These are phyloP conservation scores for Scaptomyza polygonia DNA, from an alignment of 2,888 invertebrate species.

Conservation along the genomic window DNA sequence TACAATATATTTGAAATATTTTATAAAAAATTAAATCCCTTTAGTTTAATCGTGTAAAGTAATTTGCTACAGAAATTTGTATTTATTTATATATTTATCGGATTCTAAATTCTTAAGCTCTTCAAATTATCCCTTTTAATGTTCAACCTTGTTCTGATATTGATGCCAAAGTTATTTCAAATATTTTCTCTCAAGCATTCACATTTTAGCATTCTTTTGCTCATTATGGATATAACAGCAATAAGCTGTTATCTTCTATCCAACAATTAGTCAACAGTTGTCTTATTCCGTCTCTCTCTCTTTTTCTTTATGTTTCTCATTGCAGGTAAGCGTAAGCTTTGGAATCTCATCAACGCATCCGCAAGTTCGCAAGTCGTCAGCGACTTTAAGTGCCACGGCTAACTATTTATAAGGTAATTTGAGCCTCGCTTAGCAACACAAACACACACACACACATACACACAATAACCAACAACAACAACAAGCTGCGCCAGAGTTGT, in stretches of 20 bases:
- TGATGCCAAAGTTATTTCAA: conserved; percentile 7
- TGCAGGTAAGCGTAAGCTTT: conserved; percentile 55
- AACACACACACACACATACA: conserved; percentile 31
- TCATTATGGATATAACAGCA: conserved; percentile 5
- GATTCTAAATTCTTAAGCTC: neutral
- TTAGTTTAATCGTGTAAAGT: too few relatives aligned
- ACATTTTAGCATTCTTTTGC: conserved; percentile 12
- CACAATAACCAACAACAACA: neutral
- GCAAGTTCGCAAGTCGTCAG: conserved; percentile 59
- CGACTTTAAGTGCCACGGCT: conserved; percentile 57
- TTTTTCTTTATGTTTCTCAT: conserved; percentile 19
- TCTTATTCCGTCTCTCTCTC: conserved; percentile 8
- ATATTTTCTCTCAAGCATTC: neutral
- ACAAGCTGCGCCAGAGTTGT: conserved; percentile 33
- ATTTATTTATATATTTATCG: too few relatives aligned
- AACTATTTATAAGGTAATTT: conserved; percentile 78
- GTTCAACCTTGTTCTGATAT: neutral
- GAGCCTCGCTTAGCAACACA: conserved; percentile 67
- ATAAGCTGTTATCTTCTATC: conserved; percentile 25
- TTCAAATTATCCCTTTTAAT: conserved; percentile 8
- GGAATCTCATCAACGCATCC: conserved; percentile 34
- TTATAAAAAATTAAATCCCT: too few relatives aligned
- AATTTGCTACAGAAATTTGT: too few relatives aligned
- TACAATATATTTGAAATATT: too few relatives aligned
- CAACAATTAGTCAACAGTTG: conserved; percentile 46